These are phyloP conservation scores for Reticulitermes lucifugus DNA, from an alignment of 2,888 invertebrate genomes.

Conservation along the genomic window DNA sequence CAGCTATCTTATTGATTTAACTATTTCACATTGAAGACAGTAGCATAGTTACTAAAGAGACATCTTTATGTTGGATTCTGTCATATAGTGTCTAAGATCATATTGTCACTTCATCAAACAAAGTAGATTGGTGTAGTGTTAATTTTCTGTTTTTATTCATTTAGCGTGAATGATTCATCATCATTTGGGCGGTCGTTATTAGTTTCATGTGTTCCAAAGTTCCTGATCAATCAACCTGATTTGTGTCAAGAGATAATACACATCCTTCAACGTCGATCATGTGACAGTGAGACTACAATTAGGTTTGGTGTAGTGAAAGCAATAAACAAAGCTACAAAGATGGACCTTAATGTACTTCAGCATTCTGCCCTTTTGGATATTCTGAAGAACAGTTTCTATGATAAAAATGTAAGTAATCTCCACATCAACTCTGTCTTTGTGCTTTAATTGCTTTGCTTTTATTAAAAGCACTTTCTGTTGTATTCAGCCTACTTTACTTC, in stretches of 20 bases:
- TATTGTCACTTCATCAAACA: no score
- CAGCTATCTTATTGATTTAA: no score
- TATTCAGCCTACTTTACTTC: no score
- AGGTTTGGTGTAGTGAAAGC: neutral
- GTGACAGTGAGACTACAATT: neutral
- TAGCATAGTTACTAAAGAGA: no score
- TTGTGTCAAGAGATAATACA: neutral
- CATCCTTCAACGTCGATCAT: neutral
- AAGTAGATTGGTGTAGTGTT: no score
- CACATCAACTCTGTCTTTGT: no score
- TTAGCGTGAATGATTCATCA: neutral
- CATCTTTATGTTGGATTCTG: no score
- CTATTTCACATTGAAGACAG: no score
- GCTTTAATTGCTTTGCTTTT: no score
- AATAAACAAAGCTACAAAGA: neutral
- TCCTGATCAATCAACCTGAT: neutral
- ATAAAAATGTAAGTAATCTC: neutral
- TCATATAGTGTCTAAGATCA: no score
- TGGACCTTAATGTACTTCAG: neutral
- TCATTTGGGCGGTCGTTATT: neutral
- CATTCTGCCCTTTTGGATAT: neutral
- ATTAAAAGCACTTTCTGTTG: no score
- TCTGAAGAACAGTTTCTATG: neutral
- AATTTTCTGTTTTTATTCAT: neutral
- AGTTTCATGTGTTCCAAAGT: neutral